Evolutionary conservation across 2,113 vertebrate genomes (phyloP).

Genomic region (Archilochus colubris): DNA sequence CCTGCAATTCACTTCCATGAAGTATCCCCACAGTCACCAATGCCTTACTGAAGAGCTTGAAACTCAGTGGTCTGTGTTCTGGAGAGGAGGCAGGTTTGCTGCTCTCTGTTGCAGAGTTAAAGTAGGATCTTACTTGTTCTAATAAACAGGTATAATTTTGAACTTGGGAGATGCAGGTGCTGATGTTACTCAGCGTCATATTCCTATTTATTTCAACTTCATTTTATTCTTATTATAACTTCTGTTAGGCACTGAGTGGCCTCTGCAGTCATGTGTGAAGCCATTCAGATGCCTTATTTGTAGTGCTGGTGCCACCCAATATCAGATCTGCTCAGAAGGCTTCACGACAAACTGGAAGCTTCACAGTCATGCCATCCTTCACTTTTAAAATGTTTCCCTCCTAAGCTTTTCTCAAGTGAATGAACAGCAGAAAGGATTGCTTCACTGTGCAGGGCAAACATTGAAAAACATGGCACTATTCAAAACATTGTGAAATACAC

Average conservation of each 20-base stretch:
- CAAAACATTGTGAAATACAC: neutral
- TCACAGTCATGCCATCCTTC: neutral
- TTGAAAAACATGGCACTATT: neutral
- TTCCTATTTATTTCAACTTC: neutral
- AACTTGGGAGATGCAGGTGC: neutral
- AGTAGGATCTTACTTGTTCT: neutral
- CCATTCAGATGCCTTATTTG: neutral
- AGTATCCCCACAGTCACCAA: neutral
- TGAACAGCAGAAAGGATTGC: neutral
- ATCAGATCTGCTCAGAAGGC: neutral
- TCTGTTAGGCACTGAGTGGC: neutral
- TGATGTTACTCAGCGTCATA: neutral
- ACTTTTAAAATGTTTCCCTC: neutral
- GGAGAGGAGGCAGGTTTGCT: neutral
- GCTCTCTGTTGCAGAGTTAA: neutral
- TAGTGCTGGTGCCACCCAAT: neutral
- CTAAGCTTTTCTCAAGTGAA: neutral
- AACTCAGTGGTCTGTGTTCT: neutral
- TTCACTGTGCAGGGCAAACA: neutral
- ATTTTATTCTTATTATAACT: neutral
- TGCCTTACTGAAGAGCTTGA: neutral
- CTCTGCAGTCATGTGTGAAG: neutral
- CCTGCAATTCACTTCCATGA: conserved; percentile 42
- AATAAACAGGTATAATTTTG: neutral
- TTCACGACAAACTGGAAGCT: neutral